Evolutionary conservation across 2,888 invertebrate species (phyloP).

Genomic region (Diogma glabrata): DNA sequence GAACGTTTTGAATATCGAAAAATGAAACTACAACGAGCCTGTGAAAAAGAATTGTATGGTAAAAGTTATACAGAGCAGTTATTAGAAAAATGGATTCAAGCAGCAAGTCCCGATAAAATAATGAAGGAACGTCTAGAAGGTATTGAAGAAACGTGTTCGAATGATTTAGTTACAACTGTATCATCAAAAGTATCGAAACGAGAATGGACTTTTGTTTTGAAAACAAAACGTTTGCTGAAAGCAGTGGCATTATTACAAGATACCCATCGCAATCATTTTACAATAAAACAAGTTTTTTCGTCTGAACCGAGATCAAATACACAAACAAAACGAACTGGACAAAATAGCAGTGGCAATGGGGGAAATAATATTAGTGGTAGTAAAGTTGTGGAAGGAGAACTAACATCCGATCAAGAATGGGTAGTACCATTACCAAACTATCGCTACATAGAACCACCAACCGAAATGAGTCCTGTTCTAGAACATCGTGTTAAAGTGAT

Average conservation of each 20-base stretch:
- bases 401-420: conserved; percentile 45
- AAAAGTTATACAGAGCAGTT: conserved; percentile 47
- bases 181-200: conserved; percentile 48
- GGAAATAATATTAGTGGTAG: conserved; percentile 7
- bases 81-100: conserved; percentile 49
- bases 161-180: conserved; percentile 47
- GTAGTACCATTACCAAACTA: conserved; percentile 24
- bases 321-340: conserved; percentile 16
- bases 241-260: conserved; percentile 58
- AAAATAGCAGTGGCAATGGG: conserved; percentile 10
- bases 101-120: conserved; percentile 48
- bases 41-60: conserved; percentile 56
- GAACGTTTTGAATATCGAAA: conserved; percentile 55
- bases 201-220: conserved; percentile 48
- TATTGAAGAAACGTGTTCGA: conserved; percentile 45
- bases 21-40: conserved; percentile 49
- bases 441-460: conserved; percentile 15
- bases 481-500: conserved; percentile 42
- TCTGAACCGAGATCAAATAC: conserved; percentile 20
- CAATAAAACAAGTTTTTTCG: conserved; percentile 40
- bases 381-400: conserved; percentile 29
- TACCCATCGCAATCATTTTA: conserved; percentile 54
- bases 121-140: conserved; percentile 49
- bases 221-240: conserved; percentile 41
- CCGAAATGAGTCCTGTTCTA: conserved; percentile 23